phyloP scores from a whole-genome alignment of 2,888 invertebrate species.

The Nemurella pictetii region DNA sequence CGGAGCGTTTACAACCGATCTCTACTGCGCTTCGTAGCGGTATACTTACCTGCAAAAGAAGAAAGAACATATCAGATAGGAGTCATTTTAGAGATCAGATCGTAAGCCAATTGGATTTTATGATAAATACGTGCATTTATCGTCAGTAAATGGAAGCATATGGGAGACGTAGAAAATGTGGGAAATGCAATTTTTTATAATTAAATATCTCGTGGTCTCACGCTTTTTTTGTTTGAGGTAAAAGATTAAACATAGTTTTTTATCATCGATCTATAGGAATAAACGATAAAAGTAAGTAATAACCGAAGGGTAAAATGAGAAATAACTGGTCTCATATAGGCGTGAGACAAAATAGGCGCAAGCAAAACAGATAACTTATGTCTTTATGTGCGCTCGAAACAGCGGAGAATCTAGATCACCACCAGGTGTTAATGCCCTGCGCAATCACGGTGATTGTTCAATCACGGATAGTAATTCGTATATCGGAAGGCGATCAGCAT shows the following conservation, averaged over 20 bases:
- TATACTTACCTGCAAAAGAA: slow-evolving; percentile 25
- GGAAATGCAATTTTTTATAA: background rate
- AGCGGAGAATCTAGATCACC: background rate
- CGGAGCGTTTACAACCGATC: background rate
- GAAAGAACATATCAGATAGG: background rate
- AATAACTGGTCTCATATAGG: background rate
- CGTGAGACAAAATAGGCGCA: background rate
- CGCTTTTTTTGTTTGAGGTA: background rate
- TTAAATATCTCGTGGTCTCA: background rate
- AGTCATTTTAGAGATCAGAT: slow-evolving; percentile 7
- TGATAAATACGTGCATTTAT: background rate
- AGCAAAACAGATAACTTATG: background rate
- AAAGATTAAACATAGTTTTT: background rate
- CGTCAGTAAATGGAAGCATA: background rate
- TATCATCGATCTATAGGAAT: background rate
- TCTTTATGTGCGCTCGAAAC: background rate
- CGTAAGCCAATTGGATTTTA: background rate
- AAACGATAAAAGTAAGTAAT: too few relatives aligned
- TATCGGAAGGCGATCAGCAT: slow-evolving; percentile 9
- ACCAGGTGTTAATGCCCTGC: slow-evolving; percentile 2
- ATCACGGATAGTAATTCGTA: background rate
- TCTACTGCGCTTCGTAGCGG: background rate
- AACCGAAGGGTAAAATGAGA: background rate
- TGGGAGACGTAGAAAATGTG: background rate
- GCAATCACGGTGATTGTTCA: slow-evolving; percentile 2